Percentiles rank a stretch among this genome's conserved stretches.
These are phyloP conservation scores for Sinocyclocheilus maitianheensis DNA, from an alignment of 2,113 vertebrate genomes.

Conservation along the genomic window DNA sequence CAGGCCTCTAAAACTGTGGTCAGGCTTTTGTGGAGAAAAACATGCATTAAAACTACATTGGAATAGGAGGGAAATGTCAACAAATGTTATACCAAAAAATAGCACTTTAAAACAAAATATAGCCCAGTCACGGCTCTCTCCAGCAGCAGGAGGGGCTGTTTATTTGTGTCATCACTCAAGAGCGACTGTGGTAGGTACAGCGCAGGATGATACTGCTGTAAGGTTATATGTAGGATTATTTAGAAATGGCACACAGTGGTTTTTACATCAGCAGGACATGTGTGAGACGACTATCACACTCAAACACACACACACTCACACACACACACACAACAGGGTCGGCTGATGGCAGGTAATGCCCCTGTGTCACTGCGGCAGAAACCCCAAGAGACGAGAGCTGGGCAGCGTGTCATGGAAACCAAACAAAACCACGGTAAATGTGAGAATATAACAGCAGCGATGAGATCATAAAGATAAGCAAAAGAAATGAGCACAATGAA, in stretches of 20 bases:
- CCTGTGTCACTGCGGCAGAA: slow-evolving; percentile 4
- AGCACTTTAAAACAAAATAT: slow-evolving; percentile 18
- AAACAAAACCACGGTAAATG: not conserved
- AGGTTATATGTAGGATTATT: slow-evolving; percentile 18
- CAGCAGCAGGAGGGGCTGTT: not conserved
- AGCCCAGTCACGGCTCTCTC: slow-evolving; percentile 1
- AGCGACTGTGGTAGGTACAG: slow-evolving; percentile 34
- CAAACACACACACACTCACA: not conserved
- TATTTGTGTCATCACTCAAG: slow-evolving; percentile 35
- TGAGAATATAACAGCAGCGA: not conserved
- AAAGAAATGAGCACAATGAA: not conserved
- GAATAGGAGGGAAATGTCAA: slow-evolving; percentile 51
- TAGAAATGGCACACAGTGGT: slow-evolving; percentile 19
- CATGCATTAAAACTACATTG: slow-evolving; percentile 48
- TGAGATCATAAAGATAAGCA: not conserved
- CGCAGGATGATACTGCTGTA: slow-evolving; percentile 19
- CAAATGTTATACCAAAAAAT: slow-evolving; percentile 29
- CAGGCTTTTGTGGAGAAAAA: slow-evolving; percentile 43
- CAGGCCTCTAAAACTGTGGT: slow-evolving; percentile 44
- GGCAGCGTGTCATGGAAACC: slow-evolving; percentile 11
- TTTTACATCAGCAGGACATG: slow-evolving; percentile 7
- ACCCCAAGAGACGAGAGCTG: not conserved
- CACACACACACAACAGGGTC: not conserved
- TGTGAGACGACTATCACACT: not conserved
- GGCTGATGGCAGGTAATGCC: not conserved